Evolutionary conservation across 2,113 vertebrate genomes (phyloP), one percentile per base, ranked within the genome.

Genomic region (Poeciliopsis prolifica): DNA sequence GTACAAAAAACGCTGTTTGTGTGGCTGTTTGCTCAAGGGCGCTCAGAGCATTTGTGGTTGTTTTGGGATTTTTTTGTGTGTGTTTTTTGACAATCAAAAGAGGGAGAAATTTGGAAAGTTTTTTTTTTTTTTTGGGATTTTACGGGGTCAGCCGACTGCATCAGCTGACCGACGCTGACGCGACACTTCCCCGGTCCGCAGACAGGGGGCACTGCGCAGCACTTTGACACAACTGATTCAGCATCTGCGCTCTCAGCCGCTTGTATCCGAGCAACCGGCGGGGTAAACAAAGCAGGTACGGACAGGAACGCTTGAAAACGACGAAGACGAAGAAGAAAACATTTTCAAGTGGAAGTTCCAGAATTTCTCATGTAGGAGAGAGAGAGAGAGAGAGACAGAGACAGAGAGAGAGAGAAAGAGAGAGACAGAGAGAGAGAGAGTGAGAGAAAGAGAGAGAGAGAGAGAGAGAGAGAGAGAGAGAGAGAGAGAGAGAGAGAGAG

Each of bases 301-400:
- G 77, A 71, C 80, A 79, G 40, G 72, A 68, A 29, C 3, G 35
- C 61, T 82, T 68, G 65, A 15, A 1, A 63, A 44, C 22, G 19
- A 66, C 30, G 48, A 15, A 40, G 35, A 37, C 0, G 35, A 37
- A 9, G 8, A 35, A 31, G 31, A 31, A 62, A 42, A 29, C 33
- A 61, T 19, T 19, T 74, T 11, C 28, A 84, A 75, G 78, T 86
- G 91, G 92, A 90, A 89, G 85, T 89, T 61, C 88, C 88, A 76
- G 65, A 75, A 68, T 87, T 86, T 88, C 77, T 30, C 63, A 71
- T 37, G 12, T 13, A 5, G 2, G 67, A 40, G 83, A 67, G 33
- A 35, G 8, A 9, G 8, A 33, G 5, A 31, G 3, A 33, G 8
- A n/a, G n/a, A n/a, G n/a, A n/a, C n/a, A n/a, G n/a, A n/a, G n/a